Conservation (phyloP, 2,113 vertebrate genomes). For the Aplodontia rufa region DNA sequence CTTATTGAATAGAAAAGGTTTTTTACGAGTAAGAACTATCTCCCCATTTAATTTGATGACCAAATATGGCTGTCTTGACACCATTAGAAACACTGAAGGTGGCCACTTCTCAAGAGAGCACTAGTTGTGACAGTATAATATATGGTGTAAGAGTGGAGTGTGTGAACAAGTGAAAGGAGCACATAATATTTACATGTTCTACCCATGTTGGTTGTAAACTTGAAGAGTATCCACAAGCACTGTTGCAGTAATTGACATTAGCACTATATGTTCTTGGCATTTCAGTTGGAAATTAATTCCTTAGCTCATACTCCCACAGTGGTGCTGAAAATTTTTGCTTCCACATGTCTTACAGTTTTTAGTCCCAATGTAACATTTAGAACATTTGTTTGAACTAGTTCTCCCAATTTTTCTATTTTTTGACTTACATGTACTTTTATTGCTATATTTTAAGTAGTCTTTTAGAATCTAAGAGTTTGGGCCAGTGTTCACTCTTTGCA, state of each 20-base stretch:
- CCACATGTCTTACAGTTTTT: not conserved
- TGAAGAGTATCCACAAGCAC: constrained; percentile 8
- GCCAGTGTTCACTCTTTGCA: not conserved
- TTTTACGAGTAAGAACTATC: not conserved
- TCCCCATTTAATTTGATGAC: not conserved
- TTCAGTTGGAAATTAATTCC: constrained; percentile 27
- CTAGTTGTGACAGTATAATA: not conserved
- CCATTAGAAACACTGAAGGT: not conserved
- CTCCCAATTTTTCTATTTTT: not conserved
- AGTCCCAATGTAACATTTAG: not conserved
- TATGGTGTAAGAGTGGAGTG: not conserved
- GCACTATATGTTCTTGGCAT: constrained; percentile 21
- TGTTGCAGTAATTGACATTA: not conserved
- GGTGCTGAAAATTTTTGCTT: constrained; percentile 9
- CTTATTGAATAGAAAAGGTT: not conserved
- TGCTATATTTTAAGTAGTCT: not conserved
- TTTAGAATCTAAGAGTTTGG: not conserved
- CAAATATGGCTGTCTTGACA: not conserved
- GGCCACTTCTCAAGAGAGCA: not conserved
- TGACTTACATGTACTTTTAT: not conserved
- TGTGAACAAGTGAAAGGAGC: not conserved
- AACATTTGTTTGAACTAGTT: not conserved
- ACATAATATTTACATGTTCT: not conserved
- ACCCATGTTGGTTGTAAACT: not conserved
- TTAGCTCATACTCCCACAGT: not conserved